Percentiles rank a stretch among this genome's conserved stretches.
phyloP scores from a whole-genome alignment of 2,113 vertebrate species.

The Silurus glanis region DNA sequence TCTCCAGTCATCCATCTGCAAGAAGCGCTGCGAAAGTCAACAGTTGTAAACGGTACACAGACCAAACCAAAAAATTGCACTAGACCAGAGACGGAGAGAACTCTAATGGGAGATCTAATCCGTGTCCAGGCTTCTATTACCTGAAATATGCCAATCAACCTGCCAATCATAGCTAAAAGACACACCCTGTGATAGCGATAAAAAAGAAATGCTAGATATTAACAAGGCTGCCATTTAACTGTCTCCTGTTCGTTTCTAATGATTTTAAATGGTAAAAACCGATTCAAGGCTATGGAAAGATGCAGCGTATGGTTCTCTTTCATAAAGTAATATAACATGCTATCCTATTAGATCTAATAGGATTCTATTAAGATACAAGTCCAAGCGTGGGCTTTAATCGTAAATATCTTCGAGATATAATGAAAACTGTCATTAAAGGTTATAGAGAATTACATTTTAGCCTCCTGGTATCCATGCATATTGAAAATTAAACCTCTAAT shows the following conservation, averaged over 20 bases:
- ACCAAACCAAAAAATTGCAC: neutral
- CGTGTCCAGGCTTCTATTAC: neutral
- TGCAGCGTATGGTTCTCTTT: neutral
- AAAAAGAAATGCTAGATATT: neutral
- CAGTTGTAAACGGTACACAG: neutral
- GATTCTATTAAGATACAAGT: neutral
- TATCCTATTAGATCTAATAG: neutral
- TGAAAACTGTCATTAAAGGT: neutral
- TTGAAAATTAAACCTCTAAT: conserved; percentile 9
- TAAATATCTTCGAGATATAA: neutral
- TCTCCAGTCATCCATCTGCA: neutral
- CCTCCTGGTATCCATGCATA: neutral
- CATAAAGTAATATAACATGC: neutral
- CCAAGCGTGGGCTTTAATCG: neutral
- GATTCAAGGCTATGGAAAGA: neutral
- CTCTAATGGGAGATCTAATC: conserved; percentile 8
- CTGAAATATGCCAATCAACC: neutral
- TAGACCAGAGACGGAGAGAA: neutral
- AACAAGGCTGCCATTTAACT: neutral
- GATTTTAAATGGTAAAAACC: neutral
- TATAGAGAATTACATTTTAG: neutral
- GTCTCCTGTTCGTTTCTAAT: neutral
- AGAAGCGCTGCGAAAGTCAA: neutral
- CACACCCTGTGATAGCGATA: neutral
- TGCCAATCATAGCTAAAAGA: neutral